Percentiles rank a stretch among this genome's conserved stretches.
These are phyloP conservation scores for Machaerirhynchus nigripectus DNA, from an alignment of 2,113 vertebrate species.

Conservation along the genomic window DNA sequence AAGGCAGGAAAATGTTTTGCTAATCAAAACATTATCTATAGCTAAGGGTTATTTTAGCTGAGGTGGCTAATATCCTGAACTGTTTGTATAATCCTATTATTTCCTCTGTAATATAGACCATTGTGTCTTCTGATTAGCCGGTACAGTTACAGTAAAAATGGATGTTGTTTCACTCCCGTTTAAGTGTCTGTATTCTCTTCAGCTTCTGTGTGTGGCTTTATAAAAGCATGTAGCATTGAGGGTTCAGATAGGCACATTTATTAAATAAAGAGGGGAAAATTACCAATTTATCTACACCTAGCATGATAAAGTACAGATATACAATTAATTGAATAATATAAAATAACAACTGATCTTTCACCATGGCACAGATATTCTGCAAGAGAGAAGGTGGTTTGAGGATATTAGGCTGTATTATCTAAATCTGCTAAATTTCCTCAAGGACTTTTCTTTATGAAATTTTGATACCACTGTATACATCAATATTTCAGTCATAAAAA, in stretches of 20 bases:
- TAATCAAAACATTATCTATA: slow-evolving; percentile 56
- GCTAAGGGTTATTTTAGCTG: slow-evolving; percentile 50
- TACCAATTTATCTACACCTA: background rate
- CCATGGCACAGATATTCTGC: rapidly evolving
- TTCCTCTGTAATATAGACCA: slow-evolving; percentile 34
- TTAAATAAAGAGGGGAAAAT: background rate
- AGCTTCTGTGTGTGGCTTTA: background rate
- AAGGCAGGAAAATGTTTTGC: slow-evolving; percentile 63
- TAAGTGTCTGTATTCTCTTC: background rate
- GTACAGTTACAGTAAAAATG: background rate
- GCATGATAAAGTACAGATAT: background rate
- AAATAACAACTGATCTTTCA: background rate
- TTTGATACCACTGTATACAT: background rate
- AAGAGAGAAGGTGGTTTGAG: background rate
- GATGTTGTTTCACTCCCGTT: background rate
- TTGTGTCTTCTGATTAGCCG: background rate
- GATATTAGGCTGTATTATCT: background rate
- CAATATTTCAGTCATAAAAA: background rate
- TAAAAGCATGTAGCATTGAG: background rate
- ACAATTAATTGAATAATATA: background rate
- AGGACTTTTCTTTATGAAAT: background rate
- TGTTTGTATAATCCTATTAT: background rate
- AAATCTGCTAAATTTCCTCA: background rate
- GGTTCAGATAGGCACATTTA: background rate
- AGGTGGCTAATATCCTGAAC: slow-evolving; percentile 47